phyloP scores from a whole-genome alignment of 2,888 invertebrate species.

The Tipula lateralis region DNA sequence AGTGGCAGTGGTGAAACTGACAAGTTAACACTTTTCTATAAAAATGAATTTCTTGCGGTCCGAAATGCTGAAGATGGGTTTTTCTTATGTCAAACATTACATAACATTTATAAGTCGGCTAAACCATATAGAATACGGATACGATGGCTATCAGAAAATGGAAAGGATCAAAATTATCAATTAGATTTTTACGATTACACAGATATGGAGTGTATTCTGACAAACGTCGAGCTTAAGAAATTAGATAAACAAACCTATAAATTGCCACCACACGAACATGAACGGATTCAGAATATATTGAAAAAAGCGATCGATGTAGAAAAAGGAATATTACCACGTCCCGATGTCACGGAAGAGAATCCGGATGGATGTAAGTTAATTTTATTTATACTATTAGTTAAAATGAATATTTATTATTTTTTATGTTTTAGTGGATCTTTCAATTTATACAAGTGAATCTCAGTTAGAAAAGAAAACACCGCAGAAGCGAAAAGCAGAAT shows the following conservation, averaged over 20 bases:
- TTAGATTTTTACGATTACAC: conserved; percentile 87
- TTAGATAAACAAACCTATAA: conserved; percentile 66
- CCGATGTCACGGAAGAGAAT: conserved; percentile 71
- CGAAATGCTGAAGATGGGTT: conserved; percentile 84
- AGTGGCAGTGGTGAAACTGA: conserved; percentile 55
- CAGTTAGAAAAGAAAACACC: conserved; percentile 59
- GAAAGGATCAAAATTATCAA: conserved; percentile 58
- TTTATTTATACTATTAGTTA: conserved; percentile 26
- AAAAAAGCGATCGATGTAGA: conserved; percentile 78
- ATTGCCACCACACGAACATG: conserved; percentile 67
- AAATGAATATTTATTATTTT: conserved; percentile 28
- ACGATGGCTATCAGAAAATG: conserved; percentile 76
- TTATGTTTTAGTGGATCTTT: conserved; percentile 66
- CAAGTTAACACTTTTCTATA: conserved; percentile 81
- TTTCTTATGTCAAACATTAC: conserved; percentile 83
- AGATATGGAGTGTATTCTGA: conserved; percentile 86
- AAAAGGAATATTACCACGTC: conserved; percentile 61
- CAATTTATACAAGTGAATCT: conserved; percentile 76
- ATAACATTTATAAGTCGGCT: conserved; percentile 83
- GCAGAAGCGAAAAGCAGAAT: conserved; percentile 45
- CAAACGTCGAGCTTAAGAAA: conserved; percentile 72
- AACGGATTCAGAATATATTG: conserved; percentile 76
- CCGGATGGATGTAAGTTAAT: conserved; percentile 73
- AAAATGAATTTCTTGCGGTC: conserved; percentile 86
- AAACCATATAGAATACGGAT: conserved; percentile 69